These are phyloP conservation scores for Dromiciops gliroides DNA, from an alignment of 2,113 vertebrate genomes.

Conservation along the genomic window DNA sequence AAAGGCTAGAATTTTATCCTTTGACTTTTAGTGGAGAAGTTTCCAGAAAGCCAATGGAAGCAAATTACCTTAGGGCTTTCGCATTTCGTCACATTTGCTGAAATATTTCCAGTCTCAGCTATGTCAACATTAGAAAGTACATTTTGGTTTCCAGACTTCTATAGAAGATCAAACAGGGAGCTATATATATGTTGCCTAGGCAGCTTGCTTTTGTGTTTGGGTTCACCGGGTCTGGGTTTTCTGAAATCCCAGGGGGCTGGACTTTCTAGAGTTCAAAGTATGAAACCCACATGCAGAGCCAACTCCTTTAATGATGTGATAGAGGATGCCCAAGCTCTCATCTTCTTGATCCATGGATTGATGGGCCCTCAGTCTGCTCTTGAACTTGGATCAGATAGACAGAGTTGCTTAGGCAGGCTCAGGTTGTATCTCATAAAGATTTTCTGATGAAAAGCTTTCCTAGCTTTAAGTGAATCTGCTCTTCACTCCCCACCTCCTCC, in stretches of 20 bases:
- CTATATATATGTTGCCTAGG: not conserved
- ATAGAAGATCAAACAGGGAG: not conserved
- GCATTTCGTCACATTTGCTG: not conserved
- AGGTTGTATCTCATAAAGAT: constrained; percentile 19
- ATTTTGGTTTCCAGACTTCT: not conserved
- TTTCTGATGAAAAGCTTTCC: constrained; percentile 48
- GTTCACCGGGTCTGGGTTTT: not conserved
- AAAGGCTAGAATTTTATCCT: not conserved
- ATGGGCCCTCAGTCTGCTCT: not conserved
- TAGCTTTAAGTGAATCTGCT: constrained; percentile 12
- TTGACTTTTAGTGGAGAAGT: not conserved
- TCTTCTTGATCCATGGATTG: not conserved
- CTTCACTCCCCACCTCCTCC: not conserved
- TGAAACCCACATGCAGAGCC: not conserved
- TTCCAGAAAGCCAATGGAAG: not conserved
- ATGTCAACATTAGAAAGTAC: not conserved
- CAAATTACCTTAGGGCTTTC: not conserved
- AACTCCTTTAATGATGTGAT: not conserved
- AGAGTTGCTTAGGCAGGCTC: constrained; percentile 26
- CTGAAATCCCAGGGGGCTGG: not conserved
- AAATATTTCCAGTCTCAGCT: not conserved
- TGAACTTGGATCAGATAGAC: constrained; percentile 33
- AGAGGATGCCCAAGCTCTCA: not conserved
- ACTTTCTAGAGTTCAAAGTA: not conserved
- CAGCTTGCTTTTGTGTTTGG: not conserved